Evolutionary conservation across 2,888 invertebrate genomes (phyloP).

Genomic region (Heterodera filipjevi): DNA sequence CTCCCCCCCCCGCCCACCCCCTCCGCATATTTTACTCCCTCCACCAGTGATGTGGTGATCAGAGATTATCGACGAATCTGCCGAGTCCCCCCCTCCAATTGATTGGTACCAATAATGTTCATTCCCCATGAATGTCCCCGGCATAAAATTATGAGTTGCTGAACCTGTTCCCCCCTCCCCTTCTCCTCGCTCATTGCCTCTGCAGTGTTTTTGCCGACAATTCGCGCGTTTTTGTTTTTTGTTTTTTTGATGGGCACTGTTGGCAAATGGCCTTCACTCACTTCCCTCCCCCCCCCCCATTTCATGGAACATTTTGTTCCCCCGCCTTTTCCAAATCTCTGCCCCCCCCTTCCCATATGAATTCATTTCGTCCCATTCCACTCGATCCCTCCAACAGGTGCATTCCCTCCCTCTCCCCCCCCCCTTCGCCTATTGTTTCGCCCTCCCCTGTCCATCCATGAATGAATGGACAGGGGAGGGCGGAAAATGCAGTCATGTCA

Average conservation of each 20-base stretch:
- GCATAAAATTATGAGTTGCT: neutral
- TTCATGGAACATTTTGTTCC: neutral
- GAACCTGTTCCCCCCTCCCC: constrained; percentile 6
- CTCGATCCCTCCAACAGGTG: constrained; percentile 5
- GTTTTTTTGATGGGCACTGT: too few relatives aligned
- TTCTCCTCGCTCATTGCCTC: neutral
- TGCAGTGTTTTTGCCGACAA: neutral
- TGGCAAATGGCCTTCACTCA: constrained; percentile 5
- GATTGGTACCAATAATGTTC: neutral
- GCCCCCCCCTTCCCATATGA: neutral
- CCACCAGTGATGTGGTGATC: neutral
- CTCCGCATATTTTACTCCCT: neutral
- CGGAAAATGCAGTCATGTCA: neutral
- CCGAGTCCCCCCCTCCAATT: neutral
- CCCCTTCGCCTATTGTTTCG: constrained; percentile 9
- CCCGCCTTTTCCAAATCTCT: too few relatives aligned
- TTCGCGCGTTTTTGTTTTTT: constrained; percentile 6
- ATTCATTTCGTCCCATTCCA: constrained; percentile 3
- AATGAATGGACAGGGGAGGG: neutral
- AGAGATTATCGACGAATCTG: neutral
- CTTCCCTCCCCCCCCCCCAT: neutral
- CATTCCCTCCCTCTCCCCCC: neutral
- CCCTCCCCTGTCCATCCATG: neutral
- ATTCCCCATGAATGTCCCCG: neutral
- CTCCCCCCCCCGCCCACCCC: neutral